Base-by-base conservation (phyloP, 2,888 invertebrate species). In the Calliopum simillimum region DNA sequence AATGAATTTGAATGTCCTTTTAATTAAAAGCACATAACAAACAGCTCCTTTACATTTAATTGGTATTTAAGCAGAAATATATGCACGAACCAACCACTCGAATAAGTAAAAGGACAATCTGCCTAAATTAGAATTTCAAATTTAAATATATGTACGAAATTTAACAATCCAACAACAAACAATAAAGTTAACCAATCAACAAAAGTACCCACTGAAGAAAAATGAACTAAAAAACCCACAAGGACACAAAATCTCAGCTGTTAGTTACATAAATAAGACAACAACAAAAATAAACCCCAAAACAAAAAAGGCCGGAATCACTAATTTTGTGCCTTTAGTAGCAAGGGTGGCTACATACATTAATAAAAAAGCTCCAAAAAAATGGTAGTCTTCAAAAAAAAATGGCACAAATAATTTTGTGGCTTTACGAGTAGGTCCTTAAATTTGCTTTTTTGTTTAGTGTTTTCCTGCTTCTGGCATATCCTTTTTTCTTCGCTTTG, bases 1-100 rank as follows among this genome's bases (percentile, higher is more conserved):
- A 33, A 33, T 33, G 23, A 51, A 43, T 63, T 59, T 74, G 71
- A 79, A 78, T 78, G 77, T 79, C 73, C 75, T 77, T 80, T 80
- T 79, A 80, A 79, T 80, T 79, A 77, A 80, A 79, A 74, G 74
- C 68, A 33, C 55, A 68, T 63, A 69, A 64, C 55, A 21, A 56
- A 41, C 56, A 55, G 69, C 55, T 70, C 65, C 44, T 70, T 70
- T 70, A 66, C 70, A 70, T 70, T 70, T 70, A 70, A 66, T 70
- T 70, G 66, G 51, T 66, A 61, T 70, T 61, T 66, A 53, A 70
- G 19, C 53, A 43, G 1, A 64, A 58, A 12, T 14, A 64, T n/a
- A 43, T 21, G 12, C 19, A 58, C 14, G 21, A 64, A 64, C 55
- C 41, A 16, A 63, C 13, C 51, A 6, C 13, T 47, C 53, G 44